phyloP scores from a whole-genome alignment of 1,140 invertebrate genomes.

The Aphidius gifuensis region DNA sequence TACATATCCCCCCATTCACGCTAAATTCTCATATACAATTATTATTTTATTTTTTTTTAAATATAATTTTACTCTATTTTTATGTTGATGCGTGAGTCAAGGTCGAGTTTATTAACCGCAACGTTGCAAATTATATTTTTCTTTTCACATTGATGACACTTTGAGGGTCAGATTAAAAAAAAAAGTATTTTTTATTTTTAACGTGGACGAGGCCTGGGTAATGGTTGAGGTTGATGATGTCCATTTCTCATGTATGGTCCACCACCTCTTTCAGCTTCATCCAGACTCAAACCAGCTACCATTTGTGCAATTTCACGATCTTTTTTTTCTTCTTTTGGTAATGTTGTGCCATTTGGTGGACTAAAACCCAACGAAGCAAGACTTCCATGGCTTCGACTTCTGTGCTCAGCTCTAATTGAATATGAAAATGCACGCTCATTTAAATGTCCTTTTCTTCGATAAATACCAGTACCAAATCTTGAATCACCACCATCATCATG shows the following conservation, averaged over 20 bases:
- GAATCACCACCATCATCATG: conserved; percentile 66
- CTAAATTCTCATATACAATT: no score
- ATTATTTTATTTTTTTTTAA: no score
- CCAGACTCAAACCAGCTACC: conserved; percentile 81
- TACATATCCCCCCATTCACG: no score
- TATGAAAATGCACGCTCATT: conserved; percentile 93
- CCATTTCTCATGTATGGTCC: conserved; percentile 46
- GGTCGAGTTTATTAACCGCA: no score
- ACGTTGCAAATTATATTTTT: no score
- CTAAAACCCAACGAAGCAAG: conserved; percentile 71
- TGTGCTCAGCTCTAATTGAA: conserved; percentile 88
- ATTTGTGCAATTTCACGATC: conserved; percentile 88
- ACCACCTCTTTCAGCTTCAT: conserved; percentile 63
- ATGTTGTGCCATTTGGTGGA: conserved; percentile 43
- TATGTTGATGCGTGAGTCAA: no score
- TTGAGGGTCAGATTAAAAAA: no score
- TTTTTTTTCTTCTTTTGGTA: conserved; percentile 73
- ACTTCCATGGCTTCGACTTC: conserved; percentile 85
- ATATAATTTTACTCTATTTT: no score
- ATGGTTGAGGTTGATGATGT: conserved; percentile 43
- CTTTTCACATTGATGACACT: no score
- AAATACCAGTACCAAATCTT: conserved; percentile 81
- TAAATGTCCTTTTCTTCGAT: conserved; percentile 84
- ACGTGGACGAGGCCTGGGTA: conserved; percentile 39
- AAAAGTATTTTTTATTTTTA: no score